A percentile compares a stretch with the other conserved stretches of the same genome.
Conservation (phyloP, 2,888 invertebrate species). For the Boloria selene region DNA sequence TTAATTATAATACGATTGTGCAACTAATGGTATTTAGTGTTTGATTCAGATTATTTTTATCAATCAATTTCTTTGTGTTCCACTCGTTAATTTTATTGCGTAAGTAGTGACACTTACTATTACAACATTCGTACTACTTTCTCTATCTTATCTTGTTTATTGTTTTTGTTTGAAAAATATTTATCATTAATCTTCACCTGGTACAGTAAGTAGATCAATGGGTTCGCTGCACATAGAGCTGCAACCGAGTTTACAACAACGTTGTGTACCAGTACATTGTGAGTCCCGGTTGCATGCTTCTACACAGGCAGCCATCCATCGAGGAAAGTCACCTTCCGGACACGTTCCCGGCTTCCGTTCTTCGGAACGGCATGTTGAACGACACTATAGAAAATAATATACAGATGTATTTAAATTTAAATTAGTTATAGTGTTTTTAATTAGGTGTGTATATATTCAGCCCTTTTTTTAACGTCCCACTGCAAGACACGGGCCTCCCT, state of each 20-base stretch:
- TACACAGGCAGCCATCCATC: constrained; percentile 84
- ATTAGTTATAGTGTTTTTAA: neutral
- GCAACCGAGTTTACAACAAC: constrained; percentile 87
- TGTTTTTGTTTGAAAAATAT: neutral
- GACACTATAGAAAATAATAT: constrained; percentile 70
- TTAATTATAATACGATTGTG: neutral
- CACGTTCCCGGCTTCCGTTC: constrained; percentile 76
- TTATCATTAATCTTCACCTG: constrained; percentile 69
- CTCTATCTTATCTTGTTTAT: constrained; percentile 1
- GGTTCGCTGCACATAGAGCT: constrained; percentile 87
- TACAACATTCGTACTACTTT: neutral
- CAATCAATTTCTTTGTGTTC: constrained; percentile 4
- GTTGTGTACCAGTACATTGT: constrained; percentile 86
- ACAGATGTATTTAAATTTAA: neutral
- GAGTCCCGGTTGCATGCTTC: constrained; percentile 84
- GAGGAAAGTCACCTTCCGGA: constrained; percentile 65
- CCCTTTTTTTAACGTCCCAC: too few relatives aligned
- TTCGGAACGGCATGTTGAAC: constrained; percentile 78
- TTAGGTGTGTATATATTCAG: too few relatives aligned
- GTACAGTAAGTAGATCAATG: constrained; percentile 78
- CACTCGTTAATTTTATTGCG: neutral
- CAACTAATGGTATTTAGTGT: neutral
- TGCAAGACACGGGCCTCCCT: too few relatives aligned
- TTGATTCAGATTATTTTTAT: constrained; percentile 7
- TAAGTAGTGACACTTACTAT: neutral